These are phyloP conservation scores for Limenitis camilla DNA, from an alignment of 2,888 invertebrate species.

Conservation along the genomic window DNA sequence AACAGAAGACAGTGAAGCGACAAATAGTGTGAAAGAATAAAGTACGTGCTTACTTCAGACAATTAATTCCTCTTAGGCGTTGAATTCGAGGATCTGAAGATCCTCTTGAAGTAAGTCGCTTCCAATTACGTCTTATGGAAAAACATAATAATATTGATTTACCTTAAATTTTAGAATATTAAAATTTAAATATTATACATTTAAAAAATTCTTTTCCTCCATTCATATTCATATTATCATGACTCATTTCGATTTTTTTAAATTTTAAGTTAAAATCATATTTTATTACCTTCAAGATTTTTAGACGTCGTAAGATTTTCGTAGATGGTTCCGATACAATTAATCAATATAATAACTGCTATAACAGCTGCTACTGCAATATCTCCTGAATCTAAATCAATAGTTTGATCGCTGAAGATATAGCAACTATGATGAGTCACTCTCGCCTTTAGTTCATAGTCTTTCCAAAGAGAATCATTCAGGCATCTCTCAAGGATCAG, in stretches of 20 bases:
- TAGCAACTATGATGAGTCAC: conserved; percentile 20
- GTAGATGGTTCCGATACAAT: conserved; percentile 45
- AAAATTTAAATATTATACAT: too few relatives aligned
- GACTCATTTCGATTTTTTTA: too few relatives aligned
- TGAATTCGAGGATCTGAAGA: conserved; percentile 7
- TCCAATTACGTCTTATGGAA: conserved; percentile 37
- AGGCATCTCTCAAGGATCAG: conserved; percentile 45
- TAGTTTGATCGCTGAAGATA: conserved; percentile 24
- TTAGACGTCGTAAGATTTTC: conserved; percentile 26
- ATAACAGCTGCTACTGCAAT: conserved; percentile 39
- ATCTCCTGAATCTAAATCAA: conserved; percentile 38
- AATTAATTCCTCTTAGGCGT: conserved; percentile 28
- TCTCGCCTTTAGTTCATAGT: conserved; percentile 41
- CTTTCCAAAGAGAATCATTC: conserved; percentile 40
- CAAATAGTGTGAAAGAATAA: too few relatives aligned
- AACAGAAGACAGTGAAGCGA: too few relatives aligned
- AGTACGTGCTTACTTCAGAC: conserved; percentile 29
- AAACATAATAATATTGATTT: conserved; percentile 31
- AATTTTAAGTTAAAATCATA: too few relatives aligned
- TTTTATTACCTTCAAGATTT: too few relatives aligned
- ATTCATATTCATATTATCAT: too few relatives aligned
- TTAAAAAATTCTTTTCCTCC: too few relatives aligned
- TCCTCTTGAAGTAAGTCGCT: conserved; percentile 10
- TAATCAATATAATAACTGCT: conserved; percentile 37
- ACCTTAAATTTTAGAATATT: conserved; percentile 17